Evolutionary conservation across 2,797 vertebrate genomes (phyloP).

Genomic region (Tapirus indicus): DNA sequence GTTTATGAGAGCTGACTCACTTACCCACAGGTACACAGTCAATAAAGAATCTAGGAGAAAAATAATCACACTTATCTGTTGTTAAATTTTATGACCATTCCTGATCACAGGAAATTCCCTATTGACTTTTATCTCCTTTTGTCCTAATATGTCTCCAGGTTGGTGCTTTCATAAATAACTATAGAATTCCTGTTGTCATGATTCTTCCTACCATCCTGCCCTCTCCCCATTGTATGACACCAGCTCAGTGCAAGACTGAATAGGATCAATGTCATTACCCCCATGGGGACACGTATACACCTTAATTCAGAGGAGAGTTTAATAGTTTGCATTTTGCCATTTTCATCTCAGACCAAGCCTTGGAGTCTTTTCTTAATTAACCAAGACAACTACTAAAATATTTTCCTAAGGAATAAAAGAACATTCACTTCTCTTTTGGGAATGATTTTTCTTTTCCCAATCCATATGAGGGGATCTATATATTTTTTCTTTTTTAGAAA

Average conservation of each 20-base stretch:
- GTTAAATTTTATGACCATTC: background rate
- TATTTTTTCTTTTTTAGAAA: background rate
- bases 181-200: background rate
- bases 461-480: no score
- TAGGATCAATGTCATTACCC: no score
- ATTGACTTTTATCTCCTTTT: background rate
- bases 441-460: background rate
- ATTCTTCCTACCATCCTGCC: background rate
- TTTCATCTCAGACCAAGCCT: no score
- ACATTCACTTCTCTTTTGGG: background rate
- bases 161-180: background rate
- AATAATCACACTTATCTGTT: background rate
- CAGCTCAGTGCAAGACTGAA: no score
- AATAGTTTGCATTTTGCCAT: no score
- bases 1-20: no score
- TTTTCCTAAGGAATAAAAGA: background rate
- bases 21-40: no score
- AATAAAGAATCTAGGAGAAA: background rate
- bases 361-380: no score
- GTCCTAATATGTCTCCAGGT: no score
- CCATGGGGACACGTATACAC: no score
- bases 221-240: background rate
- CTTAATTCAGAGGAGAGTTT: no score
- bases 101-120: background rate
- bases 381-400: background rate